Percentiles rank a stretch among this genome's conserved stretches.
Conservation (phyloP, 2,888 invertebrate species). For the Himalopsyche anomala region DNA sequence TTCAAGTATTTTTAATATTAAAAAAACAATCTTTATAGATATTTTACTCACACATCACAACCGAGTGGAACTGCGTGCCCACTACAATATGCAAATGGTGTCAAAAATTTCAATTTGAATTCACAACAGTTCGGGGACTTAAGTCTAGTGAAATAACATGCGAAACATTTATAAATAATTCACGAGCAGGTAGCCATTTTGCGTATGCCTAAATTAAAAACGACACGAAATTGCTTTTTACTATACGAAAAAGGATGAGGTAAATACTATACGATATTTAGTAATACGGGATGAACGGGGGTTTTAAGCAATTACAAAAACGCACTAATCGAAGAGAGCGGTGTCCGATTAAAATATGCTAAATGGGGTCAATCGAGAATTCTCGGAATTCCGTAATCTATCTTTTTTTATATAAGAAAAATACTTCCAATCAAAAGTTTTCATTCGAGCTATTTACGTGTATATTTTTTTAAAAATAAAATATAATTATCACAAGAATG, state of each 20-base stretch:
- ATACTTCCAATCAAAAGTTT: no score
- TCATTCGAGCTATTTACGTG: no score
- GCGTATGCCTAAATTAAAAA: conserved; percentile 19
- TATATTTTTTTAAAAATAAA: no score
- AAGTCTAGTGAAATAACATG: not conserved
- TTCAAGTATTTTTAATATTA: not conserved
- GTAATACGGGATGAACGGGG: not conserved
- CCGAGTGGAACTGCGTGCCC: not conserved
- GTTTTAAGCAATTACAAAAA: not conserved
- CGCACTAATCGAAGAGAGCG: not conserved
- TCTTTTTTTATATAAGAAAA: not conserved
- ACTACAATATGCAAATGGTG: conserved; percentile 17
- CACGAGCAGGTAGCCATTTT: conserved; percentile 9
- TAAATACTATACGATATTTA: not conserved
- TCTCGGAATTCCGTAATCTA: not conserved
- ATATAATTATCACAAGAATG: no score
- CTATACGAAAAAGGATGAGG: not conserved
- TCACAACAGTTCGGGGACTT: conserved; percentile 32
- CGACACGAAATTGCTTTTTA: conserved; percentile 8
- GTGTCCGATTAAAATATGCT: not conserved
- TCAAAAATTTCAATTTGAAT: conserved; percentile 39
- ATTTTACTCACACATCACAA: not conserved
- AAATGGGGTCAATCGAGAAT: not conserved
- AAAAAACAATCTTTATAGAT: not conserved
- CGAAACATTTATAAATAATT: conserved; percentile 36